phyloP scores from a whole-genome alignment of 92 coral and sea anemone genomes.

The Paramuricea clavata region DNA sequence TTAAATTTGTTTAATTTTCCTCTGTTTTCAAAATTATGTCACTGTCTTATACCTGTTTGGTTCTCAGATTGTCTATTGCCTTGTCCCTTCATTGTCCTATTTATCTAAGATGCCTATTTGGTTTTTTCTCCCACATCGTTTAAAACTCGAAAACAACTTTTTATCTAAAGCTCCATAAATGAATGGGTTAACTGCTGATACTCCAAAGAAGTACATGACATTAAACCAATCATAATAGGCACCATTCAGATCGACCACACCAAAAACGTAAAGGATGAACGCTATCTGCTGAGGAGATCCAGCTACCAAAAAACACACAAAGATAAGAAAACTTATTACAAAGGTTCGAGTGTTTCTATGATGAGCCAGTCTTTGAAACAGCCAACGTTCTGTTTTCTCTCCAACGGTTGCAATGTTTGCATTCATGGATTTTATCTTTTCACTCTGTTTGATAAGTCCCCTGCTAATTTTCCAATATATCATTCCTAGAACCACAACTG shows the following conservation, averaged over 20 bases:
- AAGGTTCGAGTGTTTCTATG: neutral
- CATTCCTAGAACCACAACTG: neutral
- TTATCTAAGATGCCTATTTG: no score
- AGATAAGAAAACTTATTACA: neutral
- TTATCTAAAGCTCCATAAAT: neutral
- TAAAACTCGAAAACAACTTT: neutral
- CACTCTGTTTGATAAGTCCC: neutral
- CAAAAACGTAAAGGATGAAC: neutral
- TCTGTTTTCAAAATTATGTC: no score
- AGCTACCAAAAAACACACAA: neutral
- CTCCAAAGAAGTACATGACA: neutral
- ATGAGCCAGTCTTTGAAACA: neutral
- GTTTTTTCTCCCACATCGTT: neutral
- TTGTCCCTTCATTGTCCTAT: no score
- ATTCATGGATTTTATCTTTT: neutral
- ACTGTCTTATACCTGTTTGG: no score
- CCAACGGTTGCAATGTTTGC: neutral
- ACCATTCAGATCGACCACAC: neutral
- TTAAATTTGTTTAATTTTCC: no score
- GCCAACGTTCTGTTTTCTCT: neutral
- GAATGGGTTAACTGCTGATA: neutral
- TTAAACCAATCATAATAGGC: neutral
- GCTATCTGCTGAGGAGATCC: neutral
- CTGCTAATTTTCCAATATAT: neutral
- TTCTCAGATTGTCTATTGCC: no score